Percentiles rank a stretch among this genome's conserved stretches.
phyloP scores from a whole-genome alignment of 64 coral and sea anemone species.

The Pocillopora verrucosa region DNA sequence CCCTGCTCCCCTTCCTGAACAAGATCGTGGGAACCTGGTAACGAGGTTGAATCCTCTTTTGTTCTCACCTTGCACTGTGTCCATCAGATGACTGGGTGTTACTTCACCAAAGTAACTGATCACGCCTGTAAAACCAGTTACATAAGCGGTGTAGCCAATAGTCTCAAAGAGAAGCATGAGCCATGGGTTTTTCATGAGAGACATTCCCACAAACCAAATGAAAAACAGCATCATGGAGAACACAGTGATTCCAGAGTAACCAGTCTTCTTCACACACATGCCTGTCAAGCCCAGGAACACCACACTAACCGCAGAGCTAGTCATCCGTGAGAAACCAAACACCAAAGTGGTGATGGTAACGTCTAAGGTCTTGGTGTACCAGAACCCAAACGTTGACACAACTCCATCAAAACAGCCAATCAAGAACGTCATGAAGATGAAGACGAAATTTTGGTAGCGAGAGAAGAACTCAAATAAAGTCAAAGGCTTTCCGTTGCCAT shows the following conservation, averaged over 20 bases:
- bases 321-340: conserved; percentile 41
- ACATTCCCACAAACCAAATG: conserved; percentile 22
- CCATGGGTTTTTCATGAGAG: conserved; percentile 34
- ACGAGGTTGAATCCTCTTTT: not conserved
- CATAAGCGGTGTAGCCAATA: conserved; percentile 6
- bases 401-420: conserved; percentile 38
- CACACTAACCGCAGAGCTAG: conserved; percentile 20
- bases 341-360: conserved; percentile 1
- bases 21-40: no score
- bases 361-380: conserved; percentile 33
- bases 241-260: not conserved
- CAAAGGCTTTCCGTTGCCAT: not conserved
- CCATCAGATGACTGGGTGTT: conserved; percentile 20
- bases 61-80: conserved; percentile 4
- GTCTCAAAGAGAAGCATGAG: conserved; percentile 41
- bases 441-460: conserved; percentile 30
- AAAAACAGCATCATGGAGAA: conserved; percentile 29
- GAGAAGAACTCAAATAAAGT: not conserved
- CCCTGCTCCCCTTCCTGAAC: no score
- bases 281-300: conserved; percentile 9
- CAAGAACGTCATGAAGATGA: conserved; percentile 18
- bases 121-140: conserved; percentile 15
- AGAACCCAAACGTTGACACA: conserved; percentile 25
- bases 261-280: conserved; percentile 10
- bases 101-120: conserved; percentile 39